phyloP scores from a whole-genome alignment of 2,888 invertebrate genomes.

The Drosophila algonquin region DNA sequence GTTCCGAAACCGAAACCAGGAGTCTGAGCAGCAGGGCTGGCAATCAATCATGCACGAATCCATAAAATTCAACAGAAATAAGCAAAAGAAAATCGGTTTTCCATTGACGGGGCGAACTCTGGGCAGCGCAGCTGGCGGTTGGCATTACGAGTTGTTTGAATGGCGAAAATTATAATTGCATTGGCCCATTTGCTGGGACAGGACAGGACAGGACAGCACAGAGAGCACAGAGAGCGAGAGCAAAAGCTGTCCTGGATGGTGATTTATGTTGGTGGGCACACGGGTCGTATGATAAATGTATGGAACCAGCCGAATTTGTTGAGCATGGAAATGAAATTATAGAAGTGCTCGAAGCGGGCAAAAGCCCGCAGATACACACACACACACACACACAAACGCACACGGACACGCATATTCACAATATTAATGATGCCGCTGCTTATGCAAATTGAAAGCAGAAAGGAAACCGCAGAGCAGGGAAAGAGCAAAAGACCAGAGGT shows the following conservation, averaged over 20 bases:
- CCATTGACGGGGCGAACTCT: slow-evolving; percentile 12
- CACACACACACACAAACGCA: slow-evolving; percentile 3
- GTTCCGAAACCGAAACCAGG: too few species aligned
- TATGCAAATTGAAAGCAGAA: slow-evolving; percentile 66
- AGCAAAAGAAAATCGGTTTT: slow-evolving; percentile 3
- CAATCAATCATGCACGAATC: slow-evolving; percentile 34
- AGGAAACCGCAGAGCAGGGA: slow-evolving; percentile 54
- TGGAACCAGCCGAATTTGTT: slow-evolving; percentile 56
- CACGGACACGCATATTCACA: slow-evolving; percentile 50
- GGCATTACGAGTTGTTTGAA: slow-evolving; percentile 48
- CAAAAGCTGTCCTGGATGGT: neutral
- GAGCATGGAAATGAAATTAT: slow-evolving; percentile 57
- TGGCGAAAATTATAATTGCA: slow-evolving; percentile 71
- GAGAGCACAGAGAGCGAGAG: slow-evolving; percentile 25
- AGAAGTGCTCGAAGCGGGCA: slow-evolving; percentile 48
- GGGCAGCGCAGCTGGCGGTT: slow-evolving; percentile 32
- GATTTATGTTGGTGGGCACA: slow-evolving; percentile 37
- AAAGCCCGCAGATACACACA: slow-evolving; percentile 3
- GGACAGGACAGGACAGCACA: too few species aligned
- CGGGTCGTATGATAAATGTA: slow-evolving; percentile 67
- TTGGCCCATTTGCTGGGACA: slow-evolving; percentile 59
- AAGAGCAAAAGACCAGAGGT: neutral
- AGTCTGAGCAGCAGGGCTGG: too few species aligned
- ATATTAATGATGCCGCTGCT: slow-evolving; percentile 74
- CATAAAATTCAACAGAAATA: slow-evolving; percentile 30